phyloP scores from a whole-genome alignment of 1,140 invertebrate genomes.

The Andricus grossulariae region DNA sequence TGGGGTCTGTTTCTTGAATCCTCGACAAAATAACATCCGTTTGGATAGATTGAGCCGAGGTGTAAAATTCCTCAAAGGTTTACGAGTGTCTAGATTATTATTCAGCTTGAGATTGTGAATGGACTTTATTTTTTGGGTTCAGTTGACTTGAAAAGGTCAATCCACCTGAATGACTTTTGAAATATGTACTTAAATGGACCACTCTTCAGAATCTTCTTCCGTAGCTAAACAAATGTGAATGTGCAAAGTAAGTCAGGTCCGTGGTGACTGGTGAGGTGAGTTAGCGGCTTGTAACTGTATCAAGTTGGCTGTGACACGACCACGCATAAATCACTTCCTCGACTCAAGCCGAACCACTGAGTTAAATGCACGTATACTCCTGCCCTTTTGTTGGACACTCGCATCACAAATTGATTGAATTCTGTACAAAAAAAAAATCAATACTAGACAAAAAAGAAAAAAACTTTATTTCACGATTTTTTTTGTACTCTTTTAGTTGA shows the following conservation, averaged over 20 bases:
- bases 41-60: too few species aligned
- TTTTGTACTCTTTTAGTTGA: too few species aligned
- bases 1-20: too few species aligned
- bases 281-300: conserved; percentile 74
- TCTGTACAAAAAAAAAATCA: too few species aligned
- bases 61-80: too few species aligned
- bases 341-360: background rate
- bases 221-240: conserved; percentile 8
- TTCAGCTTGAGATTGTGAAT: too few species aligned
- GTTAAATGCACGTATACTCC: background rate
- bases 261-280: conserved; percentile 57
- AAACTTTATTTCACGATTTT: too few species aligned
- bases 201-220: conserved; percentile 49
- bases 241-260: conserved; percentile 6
- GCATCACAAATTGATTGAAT: too few species aligned
- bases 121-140: background rate
- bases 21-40: too few species aligned
- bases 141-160: background rate
- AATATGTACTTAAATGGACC: conserved; percentile 47
- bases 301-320: conserved; percentile 72
- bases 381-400: background rate
- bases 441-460: too few species aligned
- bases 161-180: conserved; percentile 50
- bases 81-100: too few species aligned
- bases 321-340: conserved; percentile 70